Evolutionary conservation across 2,113 vertebrate genomes (phyloP), one percentile per base, ranked within the genome.

Genomic region (Penelope pileata): DNA sequence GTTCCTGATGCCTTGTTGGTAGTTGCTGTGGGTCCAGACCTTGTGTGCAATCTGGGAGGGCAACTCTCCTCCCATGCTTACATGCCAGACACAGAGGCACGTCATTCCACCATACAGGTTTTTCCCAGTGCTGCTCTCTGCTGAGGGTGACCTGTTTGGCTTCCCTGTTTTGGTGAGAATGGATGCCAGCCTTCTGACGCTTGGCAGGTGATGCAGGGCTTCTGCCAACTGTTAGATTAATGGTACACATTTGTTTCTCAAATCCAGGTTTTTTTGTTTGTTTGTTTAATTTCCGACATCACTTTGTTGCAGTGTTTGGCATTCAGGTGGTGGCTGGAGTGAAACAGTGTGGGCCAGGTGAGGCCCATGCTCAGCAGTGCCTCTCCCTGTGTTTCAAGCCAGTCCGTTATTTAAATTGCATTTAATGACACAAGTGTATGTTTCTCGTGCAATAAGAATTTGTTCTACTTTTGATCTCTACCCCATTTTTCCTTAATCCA

Each of bases 1-100:
- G 42, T 8, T 86, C 40, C 27, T 1, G 1, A 3, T 62, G 74
- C 72, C 69, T 30, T 82, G 90, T 68, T 70, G 84, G 82, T 54
- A 40, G 48, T 6, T 83, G 54, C 48, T 0, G 2, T 82, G 36
- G n/a, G n/a, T n/a, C n/a, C n/a, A n/a, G n/a, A n/a, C n/a, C n/a
- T n/a, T n/a, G n/a, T n/a, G n/a, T n/a, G n/a, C n/a, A n/a, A n/a
- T n/a, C n/a, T n/a, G n/a, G n/a, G n/a, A n/a, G n/a, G n/a, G n/a
- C n/a, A n/a, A n/a, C n/a, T n/a, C 21, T 78, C 24, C 34, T 82
- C 30, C 30, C 0, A 0, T 29, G 40, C 4, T 42, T 17, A 10
- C 3, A 0, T 43, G 19, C 19, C 1, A 9, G 48, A 16, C 5
- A 9, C 7, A 9, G 8, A 51, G 34, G 34, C 2, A 9, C 63